Percentiles rank a stretch among this genome's conserved stretches.
These are phyloP conservation scores for Channallabes apus DNA, from an alignment of 2,797 vertebrate genomes.

Conservation along the genomic window DNA sequence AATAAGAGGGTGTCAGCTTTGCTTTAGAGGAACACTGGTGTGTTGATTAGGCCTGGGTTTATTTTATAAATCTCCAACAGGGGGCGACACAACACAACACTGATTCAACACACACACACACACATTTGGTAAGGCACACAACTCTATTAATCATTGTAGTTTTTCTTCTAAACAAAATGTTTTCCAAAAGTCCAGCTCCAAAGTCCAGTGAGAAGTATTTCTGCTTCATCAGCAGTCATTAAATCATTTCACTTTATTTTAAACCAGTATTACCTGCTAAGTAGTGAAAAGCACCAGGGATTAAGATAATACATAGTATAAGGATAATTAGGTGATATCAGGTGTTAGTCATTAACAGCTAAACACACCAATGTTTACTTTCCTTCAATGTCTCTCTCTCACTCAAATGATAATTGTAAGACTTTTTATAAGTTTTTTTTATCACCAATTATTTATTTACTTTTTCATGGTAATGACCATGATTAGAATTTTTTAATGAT, in stretches of 20 bases:
- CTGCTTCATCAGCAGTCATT: neutral
- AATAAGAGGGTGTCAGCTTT: conserved; percentile 45
- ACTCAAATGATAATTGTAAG: too few species aligned
- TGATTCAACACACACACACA: neutral
- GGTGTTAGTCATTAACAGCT: neutral
- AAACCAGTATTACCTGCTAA: neutral
- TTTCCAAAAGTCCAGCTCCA: neutral
- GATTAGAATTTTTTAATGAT: too few species aligned
- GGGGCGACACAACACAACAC: conserved; percentile 48
- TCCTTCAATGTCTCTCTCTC: too few species aligned
- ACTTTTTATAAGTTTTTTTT: neutral
- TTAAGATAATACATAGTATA: neutral
- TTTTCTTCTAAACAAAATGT: neutral
- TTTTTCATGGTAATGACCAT: too few species aligned
- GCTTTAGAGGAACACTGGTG: conserved; percentile 42
- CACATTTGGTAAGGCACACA: neutral
- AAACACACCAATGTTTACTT: neutral
- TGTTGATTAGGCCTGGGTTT: conserved; percentile 35
- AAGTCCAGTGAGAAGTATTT: neutral
- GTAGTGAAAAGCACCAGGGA: neutral
- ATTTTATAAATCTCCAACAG: conserved; percentile 47
- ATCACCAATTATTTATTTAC: neutral
- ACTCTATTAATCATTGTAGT: neutral
- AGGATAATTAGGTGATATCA: neutral
- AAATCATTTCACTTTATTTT: neutral